A percentile compares a stretch with the other conserved stretches of the same genome.
Conservation (phyloP, 2,888 invertebrate genomes). For the Leucophenga montana region DNA sequence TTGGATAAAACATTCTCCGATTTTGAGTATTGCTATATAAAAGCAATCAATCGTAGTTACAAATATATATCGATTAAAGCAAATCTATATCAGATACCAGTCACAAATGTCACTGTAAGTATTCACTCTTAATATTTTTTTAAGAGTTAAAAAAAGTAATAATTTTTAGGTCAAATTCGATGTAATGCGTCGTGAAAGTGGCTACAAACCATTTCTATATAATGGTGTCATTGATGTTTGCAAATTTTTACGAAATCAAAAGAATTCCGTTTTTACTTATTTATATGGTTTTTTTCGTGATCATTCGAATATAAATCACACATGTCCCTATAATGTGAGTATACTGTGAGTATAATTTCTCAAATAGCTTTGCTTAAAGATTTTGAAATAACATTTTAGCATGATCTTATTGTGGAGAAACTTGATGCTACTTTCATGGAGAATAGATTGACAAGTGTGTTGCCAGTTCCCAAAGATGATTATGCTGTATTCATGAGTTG, state of each 20-base stretch:
- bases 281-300: slow-evolving; percentile 23
- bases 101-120: slow-evolving; percentile 36
- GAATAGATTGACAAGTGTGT: background rate
- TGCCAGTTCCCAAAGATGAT: background rate
- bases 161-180: slow-evolving; percentile 14
- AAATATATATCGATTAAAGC: slow-evolving; percentile 34
- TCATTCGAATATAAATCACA: slow-evolving; percentile 42
- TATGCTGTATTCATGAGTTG: background rate
- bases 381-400: slow-evolving; percentile 24
- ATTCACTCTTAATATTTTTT: background rate
- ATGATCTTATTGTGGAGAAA: slow-evolving; percentile 31
- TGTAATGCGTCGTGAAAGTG: slow-evolving; percentile 39
- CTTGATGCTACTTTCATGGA: slow-evolving; percentile 31
- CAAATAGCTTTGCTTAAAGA: background rate
- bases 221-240: slow-evolving; percentile 37
- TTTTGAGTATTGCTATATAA: slow-evolving; percentile 37
- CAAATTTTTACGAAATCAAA: slow-evolving; percentile 19
- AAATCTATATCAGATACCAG: background rate
- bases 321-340: slow-evolving; percentile 42
- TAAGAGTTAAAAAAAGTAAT: background rate
- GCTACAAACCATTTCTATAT: slow-evolving; percentile 37
- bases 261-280: slow-evolving; percentile 4
- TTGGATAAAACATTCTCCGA: background rate
- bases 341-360: background rate
- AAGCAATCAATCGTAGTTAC: slow-evolving; percentile 47